Conservation (phyloP, 1,140 invertebrate genomes). For the Pinna nobilis region DNA sequence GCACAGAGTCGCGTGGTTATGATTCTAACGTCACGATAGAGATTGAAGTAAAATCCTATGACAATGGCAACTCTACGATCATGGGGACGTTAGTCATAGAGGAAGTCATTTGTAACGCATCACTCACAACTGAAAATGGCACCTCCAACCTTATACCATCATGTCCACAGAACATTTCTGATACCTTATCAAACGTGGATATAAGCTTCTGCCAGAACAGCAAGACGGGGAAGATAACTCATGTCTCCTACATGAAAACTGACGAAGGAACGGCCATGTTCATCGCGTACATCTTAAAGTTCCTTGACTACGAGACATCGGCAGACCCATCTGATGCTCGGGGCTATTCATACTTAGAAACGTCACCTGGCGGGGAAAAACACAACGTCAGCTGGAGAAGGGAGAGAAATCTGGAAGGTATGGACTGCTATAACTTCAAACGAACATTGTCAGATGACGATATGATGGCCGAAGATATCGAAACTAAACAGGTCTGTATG, state of each 20-base stretch:
- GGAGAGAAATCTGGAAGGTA: slow-evolving; percentile 1
- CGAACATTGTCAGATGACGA: neutral
- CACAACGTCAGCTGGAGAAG: neutral
- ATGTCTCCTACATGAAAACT: neutral
- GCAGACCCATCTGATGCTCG: neutral
- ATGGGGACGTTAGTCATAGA: too few species aligned
- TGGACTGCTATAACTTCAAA: slow-evolving; percentile 3
- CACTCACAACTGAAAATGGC: too few species aligned
- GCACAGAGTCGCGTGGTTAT: neutral
- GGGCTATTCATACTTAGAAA: neutral
- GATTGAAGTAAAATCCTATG: too few species aligned
- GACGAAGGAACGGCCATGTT: slow-evolving; percentile 1
- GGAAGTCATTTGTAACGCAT: too few species aligned
- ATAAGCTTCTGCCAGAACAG: neutral
- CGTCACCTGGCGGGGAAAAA: neutral
- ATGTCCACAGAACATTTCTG: neutral
- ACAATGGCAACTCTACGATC: too few species aligned
- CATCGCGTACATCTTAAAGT: neutral
- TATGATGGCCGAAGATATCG: neutral
- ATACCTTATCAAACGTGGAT: neutral
- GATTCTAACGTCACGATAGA: neutral
- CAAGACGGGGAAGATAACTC: neutral
- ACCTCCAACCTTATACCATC: too few species aligned
- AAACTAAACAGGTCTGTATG: slow-evolving; percentile 5
- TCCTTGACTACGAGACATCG: neutral